A percentile compares a stretch with the other conserved stretches of the same genome.
These are phyloP conservation scores for Melanargia galathea DNA, from an alignment of 2,888 invertebrate species.

Conservation along the genomic window DNA sequence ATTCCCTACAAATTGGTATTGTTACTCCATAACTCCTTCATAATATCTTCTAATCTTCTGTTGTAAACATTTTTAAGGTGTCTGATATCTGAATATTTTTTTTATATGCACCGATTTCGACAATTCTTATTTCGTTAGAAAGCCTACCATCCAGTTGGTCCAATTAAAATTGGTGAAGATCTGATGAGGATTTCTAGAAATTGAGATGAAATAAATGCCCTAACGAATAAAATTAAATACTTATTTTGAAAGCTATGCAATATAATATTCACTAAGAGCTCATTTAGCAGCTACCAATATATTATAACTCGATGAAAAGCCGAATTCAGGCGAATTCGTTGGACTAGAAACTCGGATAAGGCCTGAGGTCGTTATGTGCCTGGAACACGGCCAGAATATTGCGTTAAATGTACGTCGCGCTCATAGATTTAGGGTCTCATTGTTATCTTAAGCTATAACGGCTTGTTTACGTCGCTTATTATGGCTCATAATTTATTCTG, in stretches of 20 bases:
- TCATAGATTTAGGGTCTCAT: constrained; percentile 6
- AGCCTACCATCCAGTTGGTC: too few species aligned
- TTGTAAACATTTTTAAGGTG: too few species aligned
- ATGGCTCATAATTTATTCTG: constrained; percentile 6
- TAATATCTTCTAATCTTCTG: too few species aligned
- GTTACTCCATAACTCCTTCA: too few species aligned
- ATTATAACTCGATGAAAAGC: constrained; percentile 15
- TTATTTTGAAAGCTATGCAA: neutral
- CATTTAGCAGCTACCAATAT: constrained; percentile 9
- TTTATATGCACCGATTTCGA: too few species aligned
- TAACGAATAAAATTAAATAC: too few species aligned
- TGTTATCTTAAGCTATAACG: constrained; percentile 19
- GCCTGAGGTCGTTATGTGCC: constrained; percentile 19
- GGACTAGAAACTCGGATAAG: constrained; percentile 33
- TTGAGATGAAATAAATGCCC: too few species aligned
- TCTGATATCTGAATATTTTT: too few species aligned
- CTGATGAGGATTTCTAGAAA: too few species aligned
- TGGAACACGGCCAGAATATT: constrained; percentile 33
- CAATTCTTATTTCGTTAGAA: too few species aligned
- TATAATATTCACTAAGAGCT: neutral
- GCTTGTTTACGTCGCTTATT: constrained; percentile 4
- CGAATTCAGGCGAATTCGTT: constrained; percentile 26
- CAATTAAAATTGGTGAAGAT: too few species aligned
- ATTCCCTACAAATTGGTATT: too few species aligned
- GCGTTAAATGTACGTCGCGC: neutral